phyloP scores from a whole-genome alignment of 1,140 invertebrate genomes.

The Aplysia californica region DNA sequence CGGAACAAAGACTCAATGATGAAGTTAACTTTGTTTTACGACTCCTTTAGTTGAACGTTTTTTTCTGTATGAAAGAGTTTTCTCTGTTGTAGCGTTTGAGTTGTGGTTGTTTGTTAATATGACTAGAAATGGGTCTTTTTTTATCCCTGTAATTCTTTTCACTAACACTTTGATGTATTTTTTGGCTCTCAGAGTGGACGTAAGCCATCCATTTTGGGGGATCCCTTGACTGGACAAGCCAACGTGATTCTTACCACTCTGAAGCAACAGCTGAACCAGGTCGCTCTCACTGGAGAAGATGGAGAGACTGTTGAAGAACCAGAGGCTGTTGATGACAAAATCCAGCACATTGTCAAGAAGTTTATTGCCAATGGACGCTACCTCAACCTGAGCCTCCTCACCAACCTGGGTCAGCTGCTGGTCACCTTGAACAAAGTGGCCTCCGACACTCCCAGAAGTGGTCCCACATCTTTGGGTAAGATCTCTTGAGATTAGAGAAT shows the following conservation, averaged over 20 bases:
- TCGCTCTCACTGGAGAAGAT: conserved; percentile 9
- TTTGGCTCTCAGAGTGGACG: too few species aligned
- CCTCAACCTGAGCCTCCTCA: conserved; percentile 15
- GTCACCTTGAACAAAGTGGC: conserved; percentile 18
- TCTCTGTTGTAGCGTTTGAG: too few species aligned
- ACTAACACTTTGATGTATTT: too few species aligned
- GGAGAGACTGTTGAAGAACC: conserved; percentile 3
- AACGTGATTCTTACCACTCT: conserved; percentile 54
- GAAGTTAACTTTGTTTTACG: too few species aligned
- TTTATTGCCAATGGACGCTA: conserved; percentile 24
- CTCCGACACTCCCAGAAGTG: neutral
- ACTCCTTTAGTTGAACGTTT: too few species aligned
- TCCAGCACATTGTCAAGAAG: conserved; percentile 13
- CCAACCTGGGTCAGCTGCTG: conserved; percentile 22
- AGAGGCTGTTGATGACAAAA: neutral
- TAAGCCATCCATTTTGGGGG: conserved; percentile 54
- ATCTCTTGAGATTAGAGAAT: too few species aligned
- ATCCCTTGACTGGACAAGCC: conserved; percentile 57
- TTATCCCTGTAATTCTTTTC: too few species aligned
- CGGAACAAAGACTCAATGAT: too few species aligned
- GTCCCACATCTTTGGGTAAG: too few species aligned
- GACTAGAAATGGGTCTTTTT: too few species aligned
- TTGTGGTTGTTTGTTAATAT: too few species aligned
- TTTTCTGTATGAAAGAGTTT: too few species aligned
- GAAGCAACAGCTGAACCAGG: conserved; percentile 46